phyloP scores from a whole-genome alignment of 2,113 vertebrate genomes.

The Natator depressus region DNA sequence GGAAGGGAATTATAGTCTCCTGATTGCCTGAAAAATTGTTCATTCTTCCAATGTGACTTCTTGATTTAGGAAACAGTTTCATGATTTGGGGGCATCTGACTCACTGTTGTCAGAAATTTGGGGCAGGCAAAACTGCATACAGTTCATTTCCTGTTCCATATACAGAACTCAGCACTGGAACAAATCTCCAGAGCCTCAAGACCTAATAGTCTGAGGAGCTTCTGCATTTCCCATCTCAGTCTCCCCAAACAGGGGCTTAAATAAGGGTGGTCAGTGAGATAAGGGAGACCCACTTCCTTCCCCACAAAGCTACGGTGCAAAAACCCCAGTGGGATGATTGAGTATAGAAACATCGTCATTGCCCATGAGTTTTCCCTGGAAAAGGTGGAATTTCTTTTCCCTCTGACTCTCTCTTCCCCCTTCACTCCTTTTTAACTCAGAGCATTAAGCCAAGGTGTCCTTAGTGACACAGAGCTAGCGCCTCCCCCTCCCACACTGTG shows the following conservation, averaged over 20 bases:
- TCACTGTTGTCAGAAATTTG: too few species aligned
- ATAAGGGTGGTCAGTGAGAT: neutral
- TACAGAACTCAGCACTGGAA: too few species aligned
- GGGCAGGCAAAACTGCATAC: too few species aligned
- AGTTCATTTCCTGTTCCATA: too few species aligned
- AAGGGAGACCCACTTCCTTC: neutral
- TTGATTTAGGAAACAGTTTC: neutral
- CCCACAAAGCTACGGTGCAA: neutral
- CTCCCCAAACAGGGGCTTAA: neutral
- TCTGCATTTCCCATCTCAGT: neutral
- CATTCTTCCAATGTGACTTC: neutral
- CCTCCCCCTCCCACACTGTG: neutral
- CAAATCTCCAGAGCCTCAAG: neutral
- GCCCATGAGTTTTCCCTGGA: neutral
- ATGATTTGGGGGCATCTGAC: neutral
- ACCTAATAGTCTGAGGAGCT: neutral
- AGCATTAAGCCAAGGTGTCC: too few species aligned
- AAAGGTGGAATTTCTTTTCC: neutral
- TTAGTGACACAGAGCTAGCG: neutral
- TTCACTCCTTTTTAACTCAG: neutral
- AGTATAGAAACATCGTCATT: neutral
- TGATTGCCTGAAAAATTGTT: neutral
- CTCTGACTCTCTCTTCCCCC: neutral
- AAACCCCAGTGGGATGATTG: neutral
- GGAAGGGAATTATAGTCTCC: neutral